Percentiles rank a stretch among this genome's conserved stretches.
Conservation (phyloP, 2,113 vertebrate genomes). For the Apteryx mantelli region DNA sequence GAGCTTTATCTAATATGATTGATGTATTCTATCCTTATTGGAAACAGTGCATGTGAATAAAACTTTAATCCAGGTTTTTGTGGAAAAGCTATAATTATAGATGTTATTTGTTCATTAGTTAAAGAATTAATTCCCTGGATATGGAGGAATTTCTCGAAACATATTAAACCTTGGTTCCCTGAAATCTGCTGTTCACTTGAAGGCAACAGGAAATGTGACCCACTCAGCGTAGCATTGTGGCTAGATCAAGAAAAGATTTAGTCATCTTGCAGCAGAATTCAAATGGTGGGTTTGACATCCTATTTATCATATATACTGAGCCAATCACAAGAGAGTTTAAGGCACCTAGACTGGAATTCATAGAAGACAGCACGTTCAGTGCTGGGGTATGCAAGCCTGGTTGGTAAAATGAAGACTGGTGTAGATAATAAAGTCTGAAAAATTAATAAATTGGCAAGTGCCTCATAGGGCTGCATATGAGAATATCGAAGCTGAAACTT, state of each 20-base stretch:
- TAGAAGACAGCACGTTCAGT: not conserved
- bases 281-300: not conserved
- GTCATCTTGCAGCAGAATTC: not conserved
- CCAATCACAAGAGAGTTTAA: not conserved
- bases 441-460: not conserved
- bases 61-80: not conserved
- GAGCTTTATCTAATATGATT: not conserved
- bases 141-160: not conserved
- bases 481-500: not conserved
- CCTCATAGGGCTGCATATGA: not conserved
- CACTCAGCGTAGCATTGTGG: not conserved
- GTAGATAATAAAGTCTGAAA: not conserved
- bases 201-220: not conserved
- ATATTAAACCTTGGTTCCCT: not conserved
- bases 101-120: not conserved
- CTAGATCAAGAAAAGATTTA: not conserved
- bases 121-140: not conserved
- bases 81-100: not conserved
- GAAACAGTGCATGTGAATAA: not conserved
- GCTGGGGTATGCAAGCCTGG: not conserved
- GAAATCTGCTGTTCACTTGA: not conserved
- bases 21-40: not conserved
- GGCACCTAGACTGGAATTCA: not conserved
- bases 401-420: not conserved
- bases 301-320: not conserved